These are phyloP conservation scores for Calosoma granatense DNA, from an alignment of 1,140 invertebrate species.

Conservation along the genomic window DNA sequence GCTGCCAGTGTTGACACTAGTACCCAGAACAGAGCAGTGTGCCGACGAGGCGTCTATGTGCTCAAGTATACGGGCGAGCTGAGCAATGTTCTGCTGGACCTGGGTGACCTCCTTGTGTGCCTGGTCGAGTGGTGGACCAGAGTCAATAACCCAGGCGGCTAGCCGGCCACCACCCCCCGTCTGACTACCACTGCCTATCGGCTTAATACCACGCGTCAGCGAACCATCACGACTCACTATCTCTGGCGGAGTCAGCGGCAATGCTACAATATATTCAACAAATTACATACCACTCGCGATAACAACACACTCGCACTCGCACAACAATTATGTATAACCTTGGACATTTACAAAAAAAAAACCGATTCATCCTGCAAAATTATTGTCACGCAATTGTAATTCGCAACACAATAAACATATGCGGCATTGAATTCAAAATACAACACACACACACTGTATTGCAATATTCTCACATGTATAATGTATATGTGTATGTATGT, in stretches of 20 bases:
- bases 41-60: constrained; percentile 32
- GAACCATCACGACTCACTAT: constrained; percentile 32
- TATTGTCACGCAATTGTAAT: no score
- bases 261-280: constrained; percentile 26
- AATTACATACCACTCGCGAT: no score
- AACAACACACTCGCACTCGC: no score
- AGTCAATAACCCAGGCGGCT: constrained; percentile 38
- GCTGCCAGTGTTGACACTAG: constrained; percentile 11
- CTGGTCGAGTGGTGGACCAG: constrained; percentile 41
- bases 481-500: no score
- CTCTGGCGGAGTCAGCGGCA: constrained; percentile 29
- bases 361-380: no score
- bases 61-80: constrained; percentile 48
- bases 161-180: constrained; percentile 21
- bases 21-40: no score
- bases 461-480: no score
- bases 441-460: no score
- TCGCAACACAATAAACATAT: no score
- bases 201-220: constrained; percentile 29
- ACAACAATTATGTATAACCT: no score
- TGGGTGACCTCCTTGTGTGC: constrained; percentile 48
- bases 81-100: constrained; percentile 52
- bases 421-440: no score
- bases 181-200: constrained; percentile 9
- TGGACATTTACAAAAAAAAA: no score